Base-by-base conservation (phyloP, 2,797 vertebrate species). In the Oreonectes daqikongensis region DNA sequence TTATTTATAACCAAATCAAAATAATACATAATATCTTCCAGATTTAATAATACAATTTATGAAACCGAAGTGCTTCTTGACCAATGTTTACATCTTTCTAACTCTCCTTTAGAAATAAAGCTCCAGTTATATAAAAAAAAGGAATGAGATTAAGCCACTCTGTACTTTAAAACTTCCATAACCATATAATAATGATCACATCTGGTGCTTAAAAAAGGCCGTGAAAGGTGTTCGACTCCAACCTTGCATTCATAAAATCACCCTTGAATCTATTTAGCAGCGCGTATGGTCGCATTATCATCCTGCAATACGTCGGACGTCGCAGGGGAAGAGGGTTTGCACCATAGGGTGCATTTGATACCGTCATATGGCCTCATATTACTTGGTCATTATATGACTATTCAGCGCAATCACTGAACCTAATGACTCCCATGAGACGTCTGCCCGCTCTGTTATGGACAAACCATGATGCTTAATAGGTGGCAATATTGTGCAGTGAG, bases 341-440 rank as follows among this genome's bases (percentile, higher is more conserved):
- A 73, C 77, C 64, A 66, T n/a, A 73, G 77, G 71, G 55, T 60
- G 55, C 44, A 67, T 64, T 61, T 73, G 22, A 72, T 60, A 40
- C 55, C 74, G 64, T 69, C 53, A 79, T 74, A 79, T 79, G 70
- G 64, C 63, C 64, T 79, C 44, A 52, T 35, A 74, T 73, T 74
- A 67, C 44, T 48, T 44, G 40, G 32, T 40, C 5, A 26, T 78
- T 50, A 67, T 7, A 78, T 38, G 64, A 69, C 77, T 26, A 50
- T 61, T 61, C 63, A 68, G 70, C 40, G 55, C 32, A 42, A 79
- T 68, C 64, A 73, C 50, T 69, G 64, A 53, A 53, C 55, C 44
- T 40, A 74, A 79, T 52, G 77, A 78, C 61, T 78, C 69, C 61
- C 42, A 48, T 0, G 40, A 66, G 77, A 59, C 32, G 53, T 35